Conservation (phyloP, 2,113 vertebrate genomes). For the Neogobius melanostomus region DNA sequence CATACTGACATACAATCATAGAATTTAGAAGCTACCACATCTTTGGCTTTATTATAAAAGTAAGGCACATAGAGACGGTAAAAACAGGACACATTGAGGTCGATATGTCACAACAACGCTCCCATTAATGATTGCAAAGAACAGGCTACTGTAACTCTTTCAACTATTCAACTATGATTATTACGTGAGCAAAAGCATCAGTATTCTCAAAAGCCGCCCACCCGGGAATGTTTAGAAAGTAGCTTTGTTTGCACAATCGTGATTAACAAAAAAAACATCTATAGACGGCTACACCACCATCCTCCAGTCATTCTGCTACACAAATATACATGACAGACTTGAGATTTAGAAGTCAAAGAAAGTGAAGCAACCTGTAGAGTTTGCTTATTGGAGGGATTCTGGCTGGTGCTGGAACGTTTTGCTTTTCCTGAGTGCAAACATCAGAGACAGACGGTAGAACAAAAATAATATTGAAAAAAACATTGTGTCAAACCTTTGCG, state of each 20-base stretch:
- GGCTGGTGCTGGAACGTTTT: constrained; percentile 53
- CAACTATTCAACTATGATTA: constrained; percentile 33
- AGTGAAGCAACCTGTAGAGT: background rate
- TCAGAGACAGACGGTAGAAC: constrained; percentile 33
- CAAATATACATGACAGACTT: constrained; percentile 10
- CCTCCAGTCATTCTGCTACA: constrained; percentile 22
- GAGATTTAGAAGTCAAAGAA: background rate
- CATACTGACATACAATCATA: constrained; percentile 56
- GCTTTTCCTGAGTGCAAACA: constrained; percentile 67
- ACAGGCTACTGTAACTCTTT: background rate
- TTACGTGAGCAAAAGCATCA: constrained; percentile 25
- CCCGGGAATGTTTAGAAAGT: constrained; percentile 25
- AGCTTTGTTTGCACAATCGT: constrained; percentile 32
- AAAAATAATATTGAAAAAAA: background rate
- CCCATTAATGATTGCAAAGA: constrained; percentile 21
- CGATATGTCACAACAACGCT: constrained; percentile 34
- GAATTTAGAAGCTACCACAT: constrained; percentile 53
- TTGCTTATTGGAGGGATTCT: background rate
- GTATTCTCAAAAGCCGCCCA: constrained; percentile 30
- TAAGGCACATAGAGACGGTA: constrained; percentile 63
- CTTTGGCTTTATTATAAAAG: constrained; percentile 65
- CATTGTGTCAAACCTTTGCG: background rate
- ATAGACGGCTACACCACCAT: constrained; percentile 19
- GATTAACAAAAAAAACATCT: constrained; percentile 51
- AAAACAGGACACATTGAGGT: constrained; percentile 23